Percentiles rank a stretch among this genome's conserved stretches.
Evolutionary conservation across 2,113 vertebrate genomes (phyloP).

Genomic region (Notarius lentiginosus): DNA sequence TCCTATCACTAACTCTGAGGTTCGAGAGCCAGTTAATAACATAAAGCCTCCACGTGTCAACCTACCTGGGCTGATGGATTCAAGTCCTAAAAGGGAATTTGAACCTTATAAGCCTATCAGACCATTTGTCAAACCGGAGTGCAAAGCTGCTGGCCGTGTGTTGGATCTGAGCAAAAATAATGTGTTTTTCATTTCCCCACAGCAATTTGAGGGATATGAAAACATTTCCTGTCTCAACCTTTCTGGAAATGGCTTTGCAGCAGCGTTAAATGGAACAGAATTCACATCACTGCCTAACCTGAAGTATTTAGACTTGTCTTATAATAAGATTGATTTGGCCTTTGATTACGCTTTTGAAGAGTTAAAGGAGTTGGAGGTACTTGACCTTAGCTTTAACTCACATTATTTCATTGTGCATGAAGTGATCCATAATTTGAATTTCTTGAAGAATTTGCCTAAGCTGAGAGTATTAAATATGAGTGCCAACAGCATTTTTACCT

Average conservation of each 20-base stretch:
- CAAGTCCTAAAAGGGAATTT: background rate
- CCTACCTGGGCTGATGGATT: background rate
- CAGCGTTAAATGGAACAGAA: constrained; percentile 69
- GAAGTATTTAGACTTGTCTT: constrained; percentile 73
- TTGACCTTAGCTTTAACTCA: constrained; percentile 76
- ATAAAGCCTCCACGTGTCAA: constrained; percentile 4
- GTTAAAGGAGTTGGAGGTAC: constrained; percentile 63
- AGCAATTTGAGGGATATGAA: constrained; percentile 68
- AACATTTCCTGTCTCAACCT: constrained; percentile 79
- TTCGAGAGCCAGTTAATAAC: fast-evolving
- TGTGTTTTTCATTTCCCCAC: constrained; percentile 75
- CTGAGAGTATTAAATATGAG: constrained; percentile 73
- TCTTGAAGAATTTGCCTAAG: constrained; percentile 66
- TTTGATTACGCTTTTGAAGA: constrained; percentile 66
- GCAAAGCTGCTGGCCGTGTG: constrained; percentile 70
- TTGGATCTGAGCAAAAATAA: constrained; percentile 77
- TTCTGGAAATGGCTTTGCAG: constrained; percentile 72
- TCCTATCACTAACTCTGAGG: constrained; percentile 46
- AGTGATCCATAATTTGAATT: constrained; percentile 73
- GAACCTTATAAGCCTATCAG: constrained; percentile 33
- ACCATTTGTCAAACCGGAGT: constrained; percentile 63
- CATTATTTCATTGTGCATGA: constrained; percentile 77
- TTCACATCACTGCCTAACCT: constrained; percentile 66
- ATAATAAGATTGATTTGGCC: constrained; percentile 69
- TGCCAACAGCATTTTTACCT: constrained; percentile 70